Conservation (phyloP, 92 coral and sea anemone genomes). For the Phenganax stokvisi region DNA sequence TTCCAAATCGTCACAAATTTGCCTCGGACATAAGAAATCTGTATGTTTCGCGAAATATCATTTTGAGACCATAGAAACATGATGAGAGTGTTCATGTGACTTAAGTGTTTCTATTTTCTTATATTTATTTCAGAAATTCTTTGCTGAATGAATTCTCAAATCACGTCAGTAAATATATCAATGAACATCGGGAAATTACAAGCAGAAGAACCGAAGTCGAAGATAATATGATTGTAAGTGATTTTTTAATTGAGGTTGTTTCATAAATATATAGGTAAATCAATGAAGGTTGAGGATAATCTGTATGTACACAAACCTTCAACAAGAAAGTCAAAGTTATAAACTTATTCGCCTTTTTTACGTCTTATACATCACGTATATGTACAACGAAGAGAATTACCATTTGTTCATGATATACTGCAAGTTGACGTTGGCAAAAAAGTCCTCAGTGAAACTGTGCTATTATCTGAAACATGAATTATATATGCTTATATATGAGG, state of each 20-base stretch:
- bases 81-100: too few relatives aligned
- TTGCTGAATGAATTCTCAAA: conserved; percentile 4
- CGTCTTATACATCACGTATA: neutral
- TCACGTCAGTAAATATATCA: conserved; percentile 2
- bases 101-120: too few relatives aligned
- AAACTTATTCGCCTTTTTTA: neutral
- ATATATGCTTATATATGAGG: too few relatives aligned
- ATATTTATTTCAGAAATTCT: neutral
- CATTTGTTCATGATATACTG: neutral
- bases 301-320: neutral
- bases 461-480: too few relatives aligned
- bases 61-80: too few relatives aligned
- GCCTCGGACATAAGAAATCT: too few relatives aligned
- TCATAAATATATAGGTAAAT: neutral
- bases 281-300: neutral
- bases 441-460: too few relatives aligned
- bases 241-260: neutral
- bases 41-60: too few relatives aligned
- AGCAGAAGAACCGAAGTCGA: conserved; percentile 1
- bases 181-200: conserved; percentile 5
- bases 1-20: too few relatives aligned
- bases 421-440: too few relatives aligned
- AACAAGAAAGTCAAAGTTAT: neutral
- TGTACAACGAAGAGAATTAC: neutral
- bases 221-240: conserved; percentile 24